Base-by-base conservation (phyloP, 1,140 invertebrate genomes). In the Eupristina koningsbergeri region DNA sequence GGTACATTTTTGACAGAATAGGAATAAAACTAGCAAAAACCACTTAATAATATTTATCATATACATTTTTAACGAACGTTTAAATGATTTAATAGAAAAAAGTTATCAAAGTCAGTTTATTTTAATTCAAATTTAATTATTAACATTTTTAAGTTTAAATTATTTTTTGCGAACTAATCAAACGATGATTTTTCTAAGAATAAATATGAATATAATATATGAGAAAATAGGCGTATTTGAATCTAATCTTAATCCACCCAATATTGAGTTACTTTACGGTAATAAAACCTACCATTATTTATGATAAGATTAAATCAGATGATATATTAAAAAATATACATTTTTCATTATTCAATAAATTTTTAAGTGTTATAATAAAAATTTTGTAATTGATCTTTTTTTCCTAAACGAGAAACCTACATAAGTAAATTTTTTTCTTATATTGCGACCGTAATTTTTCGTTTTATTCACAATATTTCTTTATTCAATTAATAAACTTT, bases 251-350 rank as follows among this genome's bases (percentile, higher is more conserved):
- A 29, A 47, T 87, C 84, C 87, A 86, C 87, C 86, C 86, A 86
- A 36, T 88, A 88, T 88, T 83, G 29, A 67, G 84, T 88, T 87
- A 85, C 87, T 64, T 17, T 64, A 19, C 47, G 82, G 58, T 77
- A 69, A 26, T 36, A 53, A 69, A 69, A 76, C 6, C 17, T 34
- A 36, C 39, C 39, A 39, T 26, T 19, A 39, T 45, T 45, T 11
- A 45, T 45, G 41, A 45, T 7, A 45, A 45, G n/a, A n/a, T n/a
- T 45, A 45, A 45, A 45, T 45, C 41, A 7, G 5, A 45, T 45
- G 5, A 45, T 7, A 45, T 7, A 45, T 71, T 71, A 71, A 41
- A 26, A 41, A 71, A 71, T 41, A 39, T 41, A 13, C 1, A 41
- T 13, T 45, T 50, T 50, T 9, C 6, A 50, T 17, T 50, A 50